Base-by-base conservation (phyloP, 1,140 invertebrate species). In the Bombus waltoni region DNA sequence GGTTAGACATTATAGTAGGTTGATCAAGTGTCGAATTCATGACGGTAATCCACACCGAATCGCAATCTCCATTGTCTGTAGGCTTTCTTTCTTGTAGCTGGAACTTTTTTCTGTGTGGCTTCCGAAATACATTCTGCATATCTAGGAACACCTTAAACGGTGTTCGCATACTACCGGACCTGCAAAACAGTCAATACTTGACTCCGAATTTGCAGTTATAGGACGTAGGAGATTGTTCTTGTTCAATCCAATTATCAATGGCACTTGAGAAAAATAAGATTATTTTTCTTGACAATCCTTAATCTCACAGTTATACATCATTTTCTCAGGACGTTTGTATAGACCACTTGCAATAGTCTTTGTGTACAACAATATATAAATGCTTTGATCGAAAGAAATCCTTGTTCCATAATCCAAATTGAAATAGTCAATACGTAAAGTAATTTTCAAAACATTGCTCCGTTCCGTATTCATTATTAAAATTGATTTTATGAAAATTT, bases 181-280 rank as follows among this genome's bases (percentile, higher is more conserved):
- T 95, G 93, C 71, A 95, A 94, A 94, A 94, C 85, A 94, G 91
- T 93, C 90, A 90, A 90, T 90, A 90, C 91, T 94, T 94, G 91
- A 93, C 92, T 93, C 87, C 71, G 83, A 71, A 87, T 87, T 87
- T 90, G 84, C 62, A 89, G 70, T 35, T 87, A 72, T 66, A 76
- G 35, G 53, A 75, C 74, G 73, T 68, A 47, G 70, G 13, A 79
- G 71, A 76, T 78, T 62, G 72, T 81, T 82, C 80, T 59, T 70
- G 68, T 87, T 89, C 38, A 70, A 87, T 65, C 65, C 70, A 40
- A 28, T 80, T 70, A 86, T 89, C 73, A 81, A 77, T 65, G 76
- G 66, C 59, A 59, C 35, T 89, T 59, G 59, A 40, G 38, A 81
- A 75, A 80, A 25, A 47, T 40, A 77, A 38, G 40, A 73, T 81